These are phyloP conservation scores for Eupithecia exiguata DNA, from an alignment of 2,888 invertebrate genomes.

Conservation along the genomic window DNA sequence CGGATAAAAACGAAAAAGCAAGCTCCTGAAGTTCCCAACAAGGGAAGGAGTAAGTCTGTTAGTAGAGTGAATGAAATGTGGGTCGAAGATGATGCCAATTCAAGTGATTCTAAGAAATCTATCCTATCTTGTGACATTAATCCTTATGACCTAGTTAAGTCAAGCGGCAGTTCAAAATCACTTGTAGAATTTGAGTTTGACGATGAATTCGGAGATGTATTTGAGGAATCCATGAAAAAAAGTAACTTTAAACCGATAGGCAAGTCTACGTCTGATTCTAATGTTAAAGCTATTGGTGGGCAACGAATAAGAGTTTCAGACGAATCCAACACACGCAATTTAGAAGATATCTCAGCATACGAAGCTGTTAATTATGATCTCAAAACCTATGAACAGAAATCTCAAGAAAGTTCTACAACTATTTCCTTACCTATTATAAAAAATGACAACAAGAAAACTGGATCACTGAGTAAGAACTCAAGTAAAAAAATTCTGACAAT, in stretches of 20 bases:
- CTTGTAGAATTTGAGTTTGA: slow-evolving; percentile 81
- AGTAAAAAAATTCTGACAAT: slow-evolving; percentile 67
- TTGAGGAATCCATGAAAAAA: slow-evolving; percentile 70
- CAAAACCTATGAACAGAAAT: slow-evolving; percentile 72
- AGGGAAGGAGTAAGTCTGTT: slow-evolving; percentile 78
- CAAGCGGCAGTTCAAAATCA: slow-evolving; percentile 74
- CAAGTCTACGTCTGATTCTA: slow-evolving; percentile 76
- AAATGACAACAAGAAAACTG: slow-evolving; percentile 70
- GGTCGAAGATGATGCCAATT: slow-evolving; percentile 69
- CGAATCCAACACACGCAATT: slow-evolving; percentile 71
- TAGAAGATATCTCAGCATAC: slow-evolving; percentile 73
- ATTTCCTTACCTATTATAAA: slow-evolving; percentile 77
- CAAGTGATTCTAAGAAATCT: slow-evolving; percentile 83
- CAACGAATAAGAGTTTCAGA: slow-evolving; percentile 87
- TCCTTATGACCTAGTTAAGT: slow-evolving; percentile 91
- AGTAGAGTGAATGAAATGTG: slow-evolving; percentile 79
- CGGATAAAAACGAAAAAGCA: slow-evolving; percentile 82
- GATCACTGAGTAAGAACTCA: slow-evolving; percentile 66
- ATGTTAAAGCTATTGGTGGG: slow-evolving; percentile 87
- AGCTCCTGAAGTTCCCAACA: slow-evolving; percentile 71
- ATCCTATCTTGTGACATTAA: slow-evolving; percentile 93
- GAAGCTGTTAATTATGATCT: slow-evolving; percentile 80
- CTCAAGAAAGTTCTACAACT: slow-evolving; percentile 63
- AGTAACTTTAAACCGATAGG: slow-evolving; percentile 59
- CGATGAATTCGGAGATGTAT: slow-evolving; percentile 77